phyloP scores from a whole-genome alignment of 2,888 invertebrate genomes.

The Sphaerophoria rueppellii region DNA sequence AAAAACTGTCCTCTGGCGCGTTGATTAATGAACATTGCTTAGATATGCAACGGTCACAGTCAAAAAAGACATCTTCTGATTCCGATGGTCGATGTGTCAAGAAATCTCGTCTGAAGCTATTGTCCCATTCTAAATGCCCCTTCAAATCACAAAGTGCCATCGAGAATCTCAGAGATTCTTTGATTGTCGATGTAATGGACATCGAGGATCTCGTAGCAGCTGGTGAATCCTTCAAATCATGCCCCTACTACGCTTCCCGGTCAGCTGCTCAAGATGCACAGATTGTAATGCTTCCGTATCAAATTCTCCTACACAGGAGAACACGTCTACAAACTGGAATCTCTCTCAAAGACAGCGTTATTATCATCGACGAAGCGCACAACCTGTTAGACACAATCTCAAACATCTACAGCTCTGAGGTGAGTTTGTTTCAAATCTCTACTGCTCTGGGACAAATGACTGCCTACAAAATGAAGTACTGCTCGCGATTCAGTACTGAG shows the following conservation, averaged over 20 bases:
- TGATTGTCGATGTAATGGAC: conserved; percentile 89
- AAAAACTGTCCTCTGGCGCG: conserved; percentile 87
- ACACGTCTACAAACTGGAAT: conserved; percentile 89
- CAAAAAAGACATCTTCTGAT: conserved; percentile 72
- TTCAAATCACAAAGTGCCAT: conserved; percentile 86
- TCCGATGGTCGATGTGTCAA: conserved; percentile 79
- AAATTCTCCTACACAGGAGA: conserved; percentile 89
- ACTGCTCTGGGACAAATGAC: conserved; percentile 86
- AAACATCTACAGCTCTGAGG: conserved; percentile 91
- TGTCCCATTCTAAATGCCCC: conserved; percentile 84
- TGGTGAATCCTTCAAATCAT: conserved; percentile 89
- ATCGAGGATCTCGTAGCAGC: conserved; percentile 91
- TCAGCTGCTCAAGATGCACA: conserved; percentile 92
- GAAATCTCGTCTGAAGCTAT: conserved; percentile 84
- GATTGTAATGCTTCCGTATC: conserved; percentile 89
- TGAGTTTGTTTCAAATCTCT: conserved; percentile 87
- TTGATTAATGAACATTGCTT: conserved; percentile 96
- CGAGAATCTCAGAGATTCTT: conserved; percentile 85
- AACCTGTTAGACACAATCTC: conserved; percentile 95
- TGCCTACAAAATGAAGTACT: conserved; percentile 89
- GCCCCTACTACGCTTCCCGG: conserved; percentile 96
- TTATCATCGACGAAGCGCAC: conserved; percentile 98
- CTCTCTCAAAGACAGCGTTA: conserved; percentile 87
- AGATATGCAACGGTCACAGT: conserved; percentile 89
- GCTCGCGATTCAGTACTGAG: conserved; percentile 88